A percentile compares a stretch with the other conserved stretches of the same genome.
phyloP scores from a whole-genome alignment of 2,888 invertebrate genomes.

The Trilocha varians region DNA sequence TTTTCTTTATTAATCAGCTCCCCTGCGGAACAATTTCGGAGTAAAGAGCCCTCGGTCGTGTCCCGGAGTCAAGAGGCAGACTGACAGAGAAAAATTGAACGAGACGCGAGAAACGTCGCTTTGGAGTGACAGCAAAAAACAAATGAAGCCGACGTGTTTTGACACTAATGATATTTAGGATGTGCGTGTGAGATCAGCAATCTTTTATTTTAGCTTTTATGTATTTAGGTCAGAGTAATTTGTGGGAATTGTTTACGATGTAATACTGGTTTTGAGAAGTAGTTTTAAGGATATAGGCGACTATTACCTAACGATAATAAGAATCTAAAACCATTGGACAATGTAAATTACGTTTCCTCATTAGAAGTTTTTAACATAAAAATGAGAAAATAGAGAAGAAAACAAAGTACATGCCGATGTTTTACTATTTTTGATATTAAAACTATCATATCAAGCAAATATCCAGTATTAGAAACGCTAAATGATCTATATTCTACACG shows the following conservation, averaged over 20 bases:
- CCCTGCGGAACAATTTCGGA: constrained; percentile 45
- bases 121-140: constrained; percentile 39
- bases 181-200: constrained; percentile 11
- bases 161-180: constrained; percentile 17
- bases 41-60: constrained; percentile 46
- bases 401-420: too few species aligned
- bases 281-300: too few species aligned
- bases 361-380: too few species aligned
- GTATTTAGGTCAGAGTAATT: background rate
- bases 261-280: too few species aligned
- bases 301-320: too few species aligned
- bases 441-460: too few species aligned
- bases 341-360: too few species aligned
- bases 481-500: too few species aligned
- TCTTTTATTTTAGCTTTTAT: background rate
- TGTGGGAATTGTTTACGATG: background rate
- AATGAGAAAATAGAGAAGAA: too few species aligned
- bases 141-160: constrained; percentile 34
- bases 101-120: constrained; percentile 10
- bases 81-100: constrained; percentile 53
- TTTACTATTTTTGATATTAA: too few species aligned
- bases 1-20: constrained; percentile 62
- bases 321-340: too few species aligned
- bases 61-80: constrained; percentile 46
- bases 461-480: too few species aligned